A percentile compares a stretch with the other conserved stretches of the same genome.
Evolutionary conservation across 2,888 invertebrate genomes (phyloP).

Genomic region (Latrodectus hesperus): DNA sequence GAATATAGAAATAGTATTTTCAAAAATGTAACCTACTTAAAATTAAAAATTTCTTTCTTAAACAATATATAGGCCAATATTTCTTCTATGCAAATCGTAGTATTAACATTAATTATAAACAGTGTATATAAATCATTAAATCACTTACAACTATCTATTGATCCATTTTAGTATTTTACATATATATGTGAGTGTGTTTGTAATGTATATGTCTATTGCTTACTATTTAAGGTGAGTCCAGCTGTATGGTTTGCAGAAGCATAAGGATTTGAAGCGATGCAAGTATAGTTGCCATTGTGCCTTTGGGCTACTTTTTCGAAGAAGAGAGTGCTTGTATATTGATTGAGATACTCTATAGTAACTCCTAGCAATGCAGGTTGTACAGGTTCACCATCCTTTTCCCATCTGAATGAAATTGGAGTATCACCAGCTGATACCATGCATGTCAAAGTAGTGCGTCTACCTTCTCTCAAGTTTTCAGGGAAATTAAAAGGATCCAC

Average conservation of each 20-base stretch:
- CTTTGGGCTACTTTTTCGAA: slow-evolving; percentile 68
- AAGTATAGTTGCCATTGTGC: slow-evolving; percentile 72
- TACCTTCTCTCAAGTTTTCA: slow-evolving; percentile 70
- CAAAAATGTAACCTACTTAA: too few relatives aligned
- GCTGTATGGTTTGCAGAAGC: slow-evolving; percentile 70
- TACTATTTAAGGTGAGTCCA: slow-evolving; percentile 70
- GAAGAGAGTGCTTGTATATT: slow-evolving; percentile 70
- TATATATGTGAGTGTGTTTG: too few relatives aligned
- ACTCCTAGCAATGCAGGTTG: slow-evolving; percentile 49
- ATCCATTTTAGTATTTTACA: too few relatives aligned
- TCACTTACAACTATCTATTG: too few relatives aligned
- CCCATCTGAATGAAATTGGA: slow-evolving; percentile 73
- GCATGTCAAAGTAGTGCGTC: slow-evolving; percentile 70
- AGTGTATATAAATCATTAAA: too few relatives aligned
- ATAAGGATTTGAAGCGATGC: slow-evolving; percentile 71
- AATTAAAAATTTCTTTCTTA: too few relatives aligned
- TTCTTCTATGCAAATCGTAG: too few relatives aligned
- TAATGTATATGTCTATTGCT: too few relatives aligned
- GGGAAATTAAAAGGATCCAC: slow-evolving; percentile 71
- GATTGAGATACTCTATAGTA: slow-evolving; percentile 68
- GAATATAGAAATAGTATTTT: too few relatives aligned
- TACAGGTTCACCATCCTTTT: slow-evolving; percentile 74
- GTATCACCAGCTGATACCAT: slow-evolving; percentile 71
- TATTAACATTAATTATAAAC: too few relatives aligned
- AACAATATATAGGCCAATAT: too few relatives aligned